These are phyloP conservation scores for Ceratina calcarata DNA, from an alignment of 1,140 invertebrate genomes.

Conservation along the genomic window DNA sequence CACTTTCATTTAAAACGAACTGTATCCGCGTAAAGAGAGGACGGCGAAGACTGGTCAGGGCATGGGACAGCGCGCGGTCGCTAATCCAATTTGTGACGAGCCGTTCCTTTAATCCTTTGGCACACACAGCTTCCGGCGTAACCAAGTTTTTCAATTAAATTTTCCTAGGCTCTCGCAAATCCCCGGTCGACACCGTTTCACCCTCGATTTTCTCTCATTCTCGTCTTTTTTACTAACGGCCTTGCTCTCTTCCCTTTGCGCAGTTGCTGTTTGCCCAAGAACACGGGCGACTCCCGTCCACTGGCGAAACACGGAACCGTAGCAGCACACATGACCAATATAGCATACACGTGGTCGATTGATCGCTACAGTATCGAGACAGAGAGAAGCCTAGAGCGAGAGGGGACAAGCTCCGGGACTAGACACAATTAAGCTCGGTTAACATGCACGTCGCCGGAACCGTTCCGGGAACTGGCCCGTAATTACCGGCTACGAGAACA, in stretches of 20 bases:
- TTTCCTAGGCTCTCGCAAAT: constrained; percentile 58
- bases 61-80: constrained; percentile 29
- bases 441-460: constrained; percentile 43
- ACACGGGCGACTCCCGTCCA: neutral
- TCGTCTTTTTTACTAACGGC: neutral
- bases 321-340: too few relatives aligned
- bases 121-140: constrained; percentile 42
- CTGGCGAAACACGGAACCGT: neutral
- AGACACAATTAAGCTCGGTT: constrained; percentile 46
- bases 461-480: constrained; percentile 39
- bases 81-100: constrained; percentile 61
- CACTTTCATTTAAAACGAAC: constrained; percentile 64
- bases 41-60: neutral
- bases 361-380: constrained; percentile 11
- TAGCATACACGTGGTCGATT: constrained; percentile 5
- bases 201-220: constrained; percentile 40
- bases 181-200: constrained; percentile 29
- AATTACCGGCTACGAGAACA: constrained; percentile 36
- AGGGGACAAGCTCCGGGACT: neutral
- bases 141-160: constrained; percentile 65
- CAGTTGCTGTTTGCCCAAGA: neutral
- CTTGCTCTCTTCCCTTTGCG: neutral
- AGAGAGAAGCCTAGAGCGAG: neutral
- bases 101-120: constrained; percentile 65
- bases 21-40: constrained; percentile 23